Percentiles rank a stretch among this genome's conserved stretches.
Conservation (phyloP, 2,888 invertebrate species). For the Cephus pulcher region DNA sequence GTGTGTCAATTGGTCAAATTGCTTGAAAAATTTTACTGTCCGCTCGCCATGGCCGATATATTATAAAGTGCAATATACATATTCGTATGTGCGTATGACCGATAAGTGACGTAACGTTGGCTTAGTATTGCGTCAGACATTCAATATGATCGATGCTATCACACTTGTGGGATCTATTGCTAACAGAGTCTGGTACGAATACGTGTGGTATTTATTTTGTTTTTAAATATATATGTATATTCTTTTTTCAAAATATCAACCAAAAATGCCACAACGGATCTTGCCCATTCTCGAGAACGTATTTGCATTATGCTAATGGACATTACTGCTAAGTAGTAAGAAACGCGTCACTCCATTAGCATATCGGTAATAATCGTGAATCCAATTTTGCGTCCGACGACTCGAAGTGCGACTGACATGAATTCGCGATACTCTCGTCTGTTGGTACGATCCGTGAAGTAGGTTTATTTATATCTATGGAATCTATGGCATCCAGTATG, state of each 20-base stretch:
- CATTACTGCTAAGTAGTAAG: slow-evolving; percentile 16
- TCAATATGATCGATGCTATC: neutral
- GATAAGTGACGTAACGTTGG: neutral
- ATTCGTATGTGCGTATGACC: neutral
- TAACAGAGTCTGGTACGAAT: neutral
- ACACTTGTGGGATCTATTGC: neutral
- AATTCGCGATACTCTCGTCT: neutral
- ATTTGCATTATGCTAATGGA: slow-evolving; percentile 23
- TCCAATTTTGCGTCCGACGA: neutral
- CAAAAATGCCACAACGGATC: neutral
- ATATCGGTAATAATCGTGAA: slow-evolving; percentile 2
- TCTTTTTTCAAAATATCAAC: neutral
- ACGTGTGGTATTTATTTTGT: no score
- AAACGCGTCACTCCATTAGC: slow-evolving; percentile 18
- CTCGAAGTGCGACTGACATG: neutral
- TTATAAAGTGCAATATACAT: neutral
- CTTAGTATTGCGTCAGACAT: neutral
- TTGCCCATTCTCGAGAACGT: neutral
- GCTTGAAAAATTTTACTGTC: neutral
- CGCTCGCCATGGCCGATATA: neutral
- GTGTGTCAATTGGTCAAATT: neutral
- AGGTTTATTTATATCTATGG: neutral
- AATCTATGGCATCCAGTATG: neutral
- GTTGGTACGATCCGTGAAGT: neutral
- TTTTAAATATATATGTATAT: neutral